phyloP scores from a whole-genome alignment of 1,140 invertebrate genomes.

The Sminthurides bifidus region DNA sequence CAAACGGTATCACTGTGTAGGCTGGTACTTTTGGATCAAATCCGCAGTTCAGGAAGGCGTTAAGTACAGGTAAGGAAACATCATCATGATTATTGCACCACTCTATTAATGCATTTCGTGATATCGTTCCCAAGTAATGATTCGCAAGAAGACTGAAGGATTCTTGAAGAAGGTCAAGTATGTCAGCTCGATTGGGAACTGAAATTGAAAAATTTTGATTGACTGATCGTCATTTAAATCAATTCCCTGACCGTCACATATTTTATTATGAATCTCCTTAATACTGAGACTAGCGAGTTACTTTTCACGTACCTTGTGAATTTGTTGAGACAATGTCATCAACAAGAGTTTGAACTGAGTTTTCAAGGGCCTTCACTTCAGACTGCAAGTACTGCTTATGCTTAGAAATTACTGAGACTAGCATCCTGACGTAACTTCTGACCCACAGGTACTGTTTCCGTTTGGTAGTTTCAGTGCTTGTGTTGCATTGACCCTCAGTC shows the following conservation, averaged over 20 bases:
- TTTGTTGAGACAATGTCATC: conserved; percentile 48
- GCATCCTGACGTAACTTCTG: conserved; percentile 46
- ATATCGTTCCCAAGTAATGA: conserved; percentile 22
- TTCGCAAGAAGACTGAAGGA: conserved; percentile 15
- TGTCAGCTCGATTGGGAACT: conserved; percentile 18
- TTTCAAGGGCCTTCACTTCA: conserved; percentile 43
- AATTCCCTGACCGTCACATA: not conserved
- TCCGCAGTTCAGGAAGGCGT: conserved; percentile 18
- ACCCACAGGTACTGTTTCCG: conserved; percentile 49
- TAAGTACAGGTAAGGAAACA: conserved; percentile 14
- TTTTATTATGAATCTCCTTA: not conserved
- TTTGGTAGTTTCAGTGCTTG: not conserved
- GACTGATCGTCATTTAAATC: conserved; percentile 5
- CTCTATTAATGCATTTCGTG: conserved; percentile 27
- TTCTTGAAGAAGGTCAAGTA: conserved; percentile 12
- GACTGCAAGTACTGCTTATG: conserved; percentile 43
- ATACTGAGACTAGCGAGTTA: not conserved
- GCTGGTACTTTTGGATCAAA: conserved; percentile 22
- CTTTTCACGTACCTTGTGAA: conserved; percentile 42
- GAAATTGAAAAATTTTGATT: not conserved
- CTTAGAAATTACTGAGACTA: conserved; percentile 46
- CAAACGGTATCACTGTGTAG: conserved; percentile 20
- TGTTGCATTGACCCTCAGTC: no score
- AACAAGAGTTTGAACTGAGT: conserved; percentile 44
- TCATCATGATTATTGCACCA: conserved; percentile 25